These are phyloP conservation scores for Cryptoprocta ferox DNA, from an alignment of 2,797 vertebrate genomes.

Conservation along the genomic window DNA sequence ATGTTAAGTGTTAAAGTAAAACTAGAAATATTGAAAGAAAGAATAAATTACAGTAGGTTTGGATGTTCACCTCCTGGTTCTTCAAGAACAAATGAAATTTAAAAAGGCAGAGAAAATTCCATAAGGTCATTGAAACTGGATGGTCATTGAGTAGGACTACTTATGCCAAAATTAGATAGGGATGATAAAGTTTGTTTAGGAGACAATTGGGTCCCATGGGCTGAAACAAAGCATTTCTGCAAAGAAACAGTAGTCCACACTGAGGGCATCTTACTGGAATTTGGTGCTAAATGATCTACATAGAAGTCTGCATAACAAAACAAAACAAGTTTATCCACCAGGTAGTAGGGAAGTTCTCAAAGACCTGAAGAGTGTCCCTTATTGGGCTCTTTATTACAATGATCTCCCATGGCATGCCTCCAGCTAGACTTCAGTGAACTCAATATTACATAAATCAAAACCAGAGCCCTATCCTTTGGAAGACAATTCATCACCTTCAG, in stretches of 20 bases:
- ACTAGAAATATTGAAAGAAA: neutral
- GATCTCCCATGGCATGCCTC: neutral
- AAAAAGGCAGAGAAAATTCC: neutral
- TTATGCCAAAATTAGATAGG: neutral
- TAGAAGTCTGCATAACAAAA: neutral
- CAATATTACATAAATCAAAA: constrained; percentile 64
- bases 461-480: constrained; percentile 46
- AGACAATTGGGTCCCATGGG: neutral
- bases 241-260: neutral
- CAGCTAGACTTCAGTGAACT: constrained; percentile 10
- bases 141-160: neutral
- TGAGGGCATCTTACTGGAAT: neutral
- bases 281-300: neutral
- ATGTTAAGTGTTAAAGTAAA: neutral
- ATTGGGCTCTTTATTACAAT: neutral
- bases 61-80: neutral
- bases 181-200: neutral
- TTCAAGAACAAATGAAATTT: constrained; percentile 5
- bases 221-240: neutral
- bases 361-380: neutral
- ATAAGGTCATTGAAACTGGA: neutral
- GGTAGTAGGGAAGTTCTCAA: neutral
- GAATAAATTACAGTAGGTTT: neutral
- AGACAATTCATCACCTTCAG: constrained; percentile 64
- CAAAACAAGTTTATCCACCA: neutral